Base-by-base conservation (phyloP, 2,888 invertebrate genomes). In the Latrodectus elegans region DNA sequence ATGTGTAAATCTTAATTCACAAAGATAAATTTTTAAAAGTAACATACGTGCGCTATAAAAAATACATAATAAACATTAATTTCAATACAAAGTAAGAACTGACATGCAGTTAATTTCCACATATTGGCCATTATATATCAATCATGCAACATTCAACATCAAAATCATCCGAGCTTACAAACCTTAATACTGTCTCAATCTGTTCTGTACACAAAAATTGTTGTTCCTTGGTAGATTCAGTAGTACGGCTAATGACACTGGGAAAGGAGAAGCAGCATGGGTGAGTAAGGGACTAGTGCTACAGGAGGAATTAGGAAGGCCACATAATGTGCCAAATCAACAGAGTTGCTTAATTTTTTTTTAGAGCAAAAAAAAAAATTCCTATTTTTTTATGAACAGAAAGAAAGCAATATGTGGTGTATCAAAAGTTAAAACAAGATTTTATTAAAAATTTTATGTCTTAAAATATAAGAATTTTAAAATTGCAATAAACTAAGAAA, bases 221-320 rank as follows among this genome's bases (percentile, higher is more conserved):
- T 74, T 90, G 84, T 83, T 90, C 90, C 84, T 88, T 84, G 67
- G 88, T 88, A 22, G 88, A 89, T 82, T 90, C 88, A 15, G 87
- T 89, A 53, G 88, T 90, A 55, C 90, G 86, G 89, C 89, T 89
- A 74, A 90, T 85, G 74, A 90, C 55, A 80, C 90, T 90, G 82
- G 82, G 89, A 79, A 80, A 84, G 83, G 82, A 84, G 82, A 88
- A 88, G 88, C 84, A 88, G 88, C 84, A 88, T 73, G 80, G 84
- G 84, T 88, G 79, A 87, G 77, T 83, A 79, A 87, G 82, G 82
- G 87, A 78, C 78, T 83, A 87, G 76, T 67, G 87, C 86, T 81
- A 86, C 52, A 80, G 72, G 65, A 72, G 76, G 81, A 76, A 72
- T 86, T 76, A 77, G 86, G 86, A 67, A 14, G 72, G 86, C 81